Percentiles rank a stretch among this genome's conserved stretches.
phyloP scores from a whole-genome alignment of 2,888 invertebrate species.

The Theretra japonica region DNA sequence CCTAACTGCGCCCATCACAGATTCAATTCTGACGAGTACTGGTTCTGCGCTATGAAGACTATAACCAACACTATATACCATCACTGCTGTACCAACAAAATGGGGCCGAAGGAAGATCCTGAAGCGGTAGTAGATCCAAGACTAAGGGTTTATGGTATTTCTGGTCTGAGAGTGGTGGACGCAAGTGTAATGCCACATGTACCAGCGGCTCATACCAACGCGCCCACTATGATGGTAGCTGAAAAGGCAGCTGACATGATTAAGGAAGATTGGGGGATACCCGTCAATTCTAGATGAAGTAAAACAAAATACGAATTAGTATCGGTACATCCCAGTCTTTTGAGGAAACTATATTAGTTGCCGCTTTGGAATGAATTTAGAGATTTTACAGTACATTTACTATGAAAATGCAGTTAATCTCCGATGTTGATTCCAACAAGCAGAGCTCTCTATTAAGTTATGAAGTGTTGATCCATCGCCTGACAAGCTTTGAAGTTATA shows the following conservation, averaged over 20 bases:
- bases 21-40: constrained; percentile 87
- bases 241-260: constrained; percentile 85
- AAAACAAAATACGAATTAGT: no score
- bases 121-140: constrained; percentile 82
- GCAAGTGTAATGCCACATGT: constrained; percentile 85
- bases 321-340: constrained; percentile 6
- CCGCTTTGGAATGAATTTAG: neutral
- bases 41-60: constrained; percentile 86
- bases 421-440: no score
- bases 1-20: constrained; percentile 82
- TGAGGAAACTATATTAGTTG: neutral
- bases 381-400: no score
- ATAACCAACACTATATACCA: constrained; percentile 83
- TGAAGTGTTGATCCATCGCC: no score
- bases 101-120: constrained; percentile 79
- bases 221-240: constrained; percentile 85
- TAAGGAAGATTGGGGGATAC: constrained; percentile 70
- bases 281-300: neutral
- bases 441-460: no score
- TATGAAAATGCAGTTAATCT: no score
- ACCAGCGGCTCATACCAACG: constrained; percentile 84
- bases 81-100: constrained; percentile 82
- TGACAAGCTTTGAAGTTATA: no score
- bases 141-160: constrained; percentile 78
- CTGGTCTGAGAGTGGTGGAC: constrained; percentile 82